Evolutionary conservation across 1,140 invertebrate genomes (phyloP).

Genomic region (Cydia fagiglandana): DNA sequence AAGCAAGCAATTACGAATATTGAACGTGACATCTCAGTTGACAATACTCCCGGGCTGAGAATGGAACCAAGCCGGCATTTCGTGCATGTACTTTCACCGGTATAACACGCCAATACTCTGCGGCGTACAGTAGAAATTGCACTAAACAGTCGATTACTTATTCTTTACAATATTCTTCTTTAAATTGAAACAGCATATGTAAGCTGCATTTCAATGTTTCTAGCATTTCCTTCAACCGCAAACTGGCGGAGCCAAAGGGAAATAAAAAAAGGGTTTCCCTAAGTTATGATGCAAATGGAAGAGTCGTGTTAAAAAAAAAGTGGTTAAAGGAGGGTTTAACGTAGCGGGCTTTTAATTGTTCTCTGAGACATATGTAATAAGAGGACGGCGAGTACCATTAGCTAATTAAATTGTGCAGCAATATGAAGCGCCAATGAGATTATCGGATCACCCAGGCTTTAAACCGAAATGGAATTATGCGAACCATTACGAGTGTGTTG

Average conservation of each 20-base stretch:
- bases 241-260: not conserved
- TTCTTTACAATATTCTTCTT: conserved; percentile 40
- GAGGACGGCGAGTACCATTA: not conserved
- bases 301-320: not conserved
- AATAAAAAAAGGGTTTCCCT: conserved; percentile 9
- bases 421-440: conserved; percentile 6
- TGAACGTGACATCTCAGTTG: conserved; percentile 39
- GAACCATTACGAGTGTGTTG: conserved; percentile 15
- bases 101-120: conserved; percentile 65
- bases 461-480: conserved; percentile 1
- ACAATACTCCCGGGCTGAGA: conserved; percentile 41
- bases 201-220: not conserved
- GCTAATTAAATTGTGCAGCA: not conserved
- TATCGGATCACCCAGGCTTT: conserved; percentile 18
- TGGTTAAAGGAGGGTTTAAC: not conserved
- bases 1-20: conserved; percentile 33
- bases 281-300: conserved; percentile 15
- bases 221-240: not conserved
- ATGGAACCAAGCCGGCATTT: conserved; percentile 52
- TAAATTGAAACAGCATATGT: not conserved
- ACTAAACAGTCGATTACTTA: conserved; percentile 40
- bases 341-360: not conserved
- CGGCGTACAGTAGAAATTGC: conserved; percentile 54
- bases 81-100: conserved; percentile 70
- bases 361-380: not conserved